Evolutionary conservation across 2,797 vertebrate species (phyloP).

Genomic region (Notolabrus celidotus): DNA sequence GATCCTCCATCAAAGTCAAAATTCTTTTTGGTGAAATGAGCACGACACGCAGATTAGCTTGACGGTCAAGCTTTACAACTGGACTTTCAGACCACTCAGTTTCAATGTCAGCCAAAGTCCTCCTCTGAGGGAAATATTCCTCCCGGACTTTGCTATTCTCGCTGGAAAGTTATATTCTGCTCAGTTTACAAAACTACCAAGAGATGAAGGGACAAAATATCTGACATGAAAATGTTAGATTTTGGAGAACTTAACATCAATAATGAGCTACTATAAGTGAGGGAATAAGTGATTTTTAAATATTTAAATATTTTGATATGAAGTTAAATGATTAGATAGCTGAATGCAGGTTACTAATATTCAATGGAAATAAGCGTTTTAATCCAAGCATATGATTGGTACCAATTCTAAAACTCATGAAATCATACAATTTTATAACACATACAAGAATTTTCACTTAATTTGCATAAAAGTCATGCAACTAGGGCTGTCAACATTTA

Average conservation of each 20-base stretch:
- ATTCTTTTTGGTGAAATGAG: slow-evolving; percentile 21
- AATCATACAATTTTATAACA: too few species aligned
- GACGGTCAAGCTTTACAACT: slow-evolving; percentile 10
- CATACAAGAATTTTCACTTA: too few species aligned
- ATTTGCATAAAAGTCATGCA: too few species aligned
- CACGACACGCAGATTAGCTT: slow-evolving; percentile 30
- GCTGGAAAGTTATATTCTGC: not conserved
- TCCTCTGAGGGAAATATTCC: not conserved
- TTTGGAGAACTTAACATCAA: not conserved
- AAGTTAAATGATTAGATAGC: too few species aligned
- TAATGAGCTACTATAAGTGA: not conserved
- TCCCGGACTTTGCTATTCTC: not conserved
- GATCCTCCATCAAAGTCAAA: slow-evolving; percentile 38
- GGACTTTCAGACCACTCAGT: not conserved
- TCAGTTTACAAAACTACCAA: too few species aligned
- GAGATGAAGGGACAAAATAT: not conserved
- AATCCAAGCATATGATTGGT: too few species aligned
- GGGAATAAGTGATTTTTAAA: too few species aligned
- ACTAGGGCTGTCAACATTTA: too few species aligned
- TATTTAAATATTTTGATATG: too few species aligned
- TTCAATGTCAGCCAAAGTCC: slow-evolving; percentile 10
- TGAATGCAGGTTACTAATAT: too few species aligned
- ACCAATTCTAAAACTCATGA: too few species aligned
- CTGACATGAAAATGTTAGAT: not conserved
- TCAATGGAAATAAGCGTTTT: too few species aligned